Evolutionary conservation across 2,888 invertebrate species (phyloP), one percentile per base, ranked within the genome.

Genomic region (Ellobium chinense): DNA sequence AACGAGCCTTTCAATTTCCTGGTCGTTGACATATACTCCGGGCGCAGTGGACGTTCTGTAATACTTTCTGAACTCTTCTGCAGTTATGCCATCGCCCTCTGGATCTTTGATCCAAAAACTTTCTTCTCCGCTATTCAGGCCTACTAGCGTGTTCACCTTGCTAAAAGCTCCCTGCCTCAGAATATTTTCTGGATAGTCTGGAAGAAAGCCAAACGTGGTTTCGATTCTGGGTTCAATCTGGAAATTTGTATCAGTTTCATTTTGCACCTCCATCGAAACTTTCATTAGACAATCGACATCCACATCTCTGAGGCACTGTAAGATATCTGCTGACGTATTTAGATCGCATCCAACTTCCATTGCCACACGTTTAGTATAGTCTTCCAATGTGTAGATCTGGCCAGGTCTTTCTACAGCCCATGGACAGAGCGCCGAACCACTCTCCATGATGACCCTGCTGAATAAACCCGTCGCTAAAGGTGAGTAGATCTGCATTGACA

Each of bases 171-270:
- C 65, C 3, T 60, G 34, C 2, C 18, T 18, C 7, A 63, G 31
- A 9, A 79, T 24, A 39, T 72, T 65, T 7, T 14, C 7, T 1
- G 78, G 78, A 12, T 56, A 54, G 37, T 72, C 65, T 4, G 78
- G 78, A 5, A 79, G 37, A 27, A 79, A 79, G 1, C 72, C 72
- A 65, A 79, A 79, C 7, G 36, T 73, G 31, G 72, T 79, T 65
- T 79, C 78, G 18, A 79, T 37, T 27, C 63, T 46, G 14, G 73
- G 65, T 12, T 7, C 14, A 1, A 46, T 39, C 29, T 5, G 1
- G 14, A n/a, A 39, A n/a, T n/a, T n/a, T 21, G 14, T 5, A 14
- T 9, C 37, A 14, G 14, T 14, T n/a, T 31, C 7, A 37, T 36
- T 12, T 14, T 68, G 3, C 14, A 24, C 29, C 21, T 29, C 34